Evolutionary conservation across 2,797 vertebrate genomes (phyloP), one percentile per base, ranked within the genome.

Genomic region (Spizella passerina): DNA sequence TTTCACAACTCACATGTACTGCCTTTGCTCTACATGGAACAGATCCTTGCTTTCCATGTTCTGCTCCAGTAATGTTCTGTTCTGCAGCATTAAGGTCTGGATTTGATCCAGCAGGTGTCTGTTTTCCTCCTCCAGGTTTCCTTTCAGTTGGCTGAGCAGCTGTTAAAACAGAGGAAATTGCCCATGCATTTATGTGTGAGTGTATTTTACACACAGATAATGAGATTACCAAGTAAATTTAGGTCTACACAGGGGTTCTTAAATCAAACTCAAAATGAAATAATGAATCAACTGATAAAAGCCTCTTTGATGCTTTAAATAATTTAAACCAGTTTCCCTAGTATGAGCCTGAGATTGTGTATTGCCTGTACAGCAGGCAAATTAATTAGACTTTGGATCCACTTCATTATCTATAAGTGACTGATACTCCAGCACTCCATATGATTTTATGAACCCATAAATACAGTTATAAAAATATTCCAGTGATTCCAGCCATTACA

Each of bases 21-120:
- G 99, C 92, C 99, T 98, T 98, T 99, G 99, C 92, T 99, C 99
- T 23, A 99, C 99, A 36, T 99, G 99, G 97, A 99, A 99, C 94
- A 99, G 98, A 97, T 99, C 99, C 96, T 99, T 99, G 99, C 99
- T 99, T 98, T 99, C 99, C 99, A 99, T 99, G 52, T 98, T 99
- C 96, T 99, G 99, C 90, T 99, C 99, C 97, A 99, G 95, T 82
- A 99, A 97, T 7, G 99, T 99, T 93, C 98, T 99, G 96, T 99
- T 99, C 95, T 99, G 99, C 32, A 99, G 98, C 99, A 99, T 99
- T 97, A 99, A 97, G 47, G 99, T 99, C 97, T 99, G 99, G 90
- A 99, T 99, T 98, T 99, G 99, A 97, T 99, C 99, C 94, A 99
- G 96, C 36, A 99, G 97, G 96, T 99, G 99, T 63, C 99, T 98